Conservation (phyloP, 2,888 invertebrate genomes). For the Lasioglossum lativentre region DNA sequence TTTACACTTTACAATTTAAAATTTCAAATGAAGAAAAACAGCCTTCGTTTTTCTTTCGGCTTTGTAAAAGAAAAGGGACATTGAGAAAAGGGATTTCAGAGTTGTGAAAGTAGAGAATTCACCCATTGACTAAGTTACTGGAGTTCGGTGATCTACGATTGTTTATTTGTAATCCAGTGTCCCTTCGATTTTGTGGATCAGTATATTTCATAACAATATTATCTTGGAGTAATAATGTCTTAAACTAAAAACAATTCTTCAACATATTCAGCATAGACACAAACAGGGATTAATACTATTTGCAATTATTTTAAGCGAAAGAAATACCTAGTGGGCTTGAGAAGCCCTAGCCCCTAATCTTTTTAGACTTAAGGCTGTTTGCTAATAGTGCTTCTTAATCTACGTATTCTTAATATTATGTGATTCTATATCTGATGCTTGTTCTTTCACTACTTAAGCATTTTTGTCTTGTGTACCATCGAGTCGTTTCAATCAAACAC, state of each 20-base stretch:
- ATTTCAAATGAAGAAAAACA: not conserved
- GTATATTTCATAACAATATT: no score
- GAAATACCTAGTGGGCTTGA: not conserved
- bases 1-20: not conserved
- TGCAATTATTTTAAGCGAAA: no score
- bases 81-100: not conserved
- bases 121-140: not conserved
- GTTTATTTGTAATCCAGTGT: not conserved
- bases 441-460: not conserved
- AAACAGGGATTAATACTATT: not conserved
- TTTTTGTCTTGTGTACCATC: not conserved
- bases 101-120: not conserved
- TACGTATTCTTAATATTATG: not conserved
- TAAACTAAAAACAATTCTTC: not conserved
- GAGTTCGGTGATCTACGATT: not conserved
- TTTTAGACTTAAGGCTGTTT: not conserved
- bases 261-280: not conserved
- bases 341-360: not conserved
- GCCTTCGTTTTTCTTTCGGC: not conserved
- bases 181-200: no score
- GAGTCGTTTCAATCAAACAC: not conserved
- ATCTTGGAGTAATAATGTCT: no score
- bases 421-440: not conserved
- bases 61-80: not conserved
- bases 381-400: conserved; percentile 7